Evolutionary conservation across 1,140 invertebrate species (phyloP).

Genomic region (Aplysia californica): DNA sequence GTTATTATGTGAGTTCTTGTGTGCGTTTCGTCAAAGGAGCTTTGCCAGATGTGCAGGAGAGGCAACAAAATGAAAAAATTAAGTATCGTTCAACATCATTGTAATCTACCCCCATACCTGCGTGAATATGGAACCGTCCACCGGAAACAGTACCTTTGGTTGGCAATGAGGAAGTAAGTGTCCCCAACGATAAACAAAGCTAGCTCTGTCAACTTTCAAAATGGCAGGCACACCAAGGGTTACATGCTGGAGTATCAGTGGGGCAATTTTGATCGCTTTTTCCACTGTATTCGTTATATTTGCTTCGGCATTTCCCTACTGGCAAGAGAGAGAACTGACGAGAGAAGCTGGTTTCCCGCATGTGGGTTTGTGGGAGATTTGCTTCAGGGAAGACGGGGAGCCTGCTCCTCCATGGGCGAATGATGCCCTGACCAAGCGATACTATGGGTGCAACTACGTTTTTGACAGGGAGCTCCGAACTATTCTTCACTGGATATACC

Average conservation of each 20-base stretch:
- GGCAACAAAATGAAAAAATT: not conserved
- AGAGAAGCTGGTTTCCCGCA: conserved; percentile 26
- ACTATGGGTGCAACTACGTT: conserved; percentile 30
- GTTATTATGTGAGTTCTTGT: too few relatives aligned
- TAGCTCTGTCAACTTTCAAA: not conserved
- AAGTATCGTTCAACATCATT: too few relatives aligned
- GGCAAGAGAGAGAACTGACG: conserved; percentile 18
- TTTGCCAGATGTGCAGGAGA: not conserved
- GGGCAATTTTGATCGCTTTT: not conserved
- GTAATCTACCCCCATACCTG: too few relatives aligned
- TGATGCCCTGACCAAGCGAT: conserved; percentile 19
- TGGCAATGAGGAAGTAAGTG: not conserved
- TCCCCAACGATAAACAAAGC: not conserved
- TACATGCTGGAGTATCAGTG: conserved; percentile 1
- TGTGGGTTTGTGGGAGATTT: conserved; percentile 31
- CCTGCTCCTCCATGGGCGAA: conserved; percentile 20
- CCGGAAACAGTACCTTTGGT: not conserved
- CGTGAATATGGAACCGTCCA: not conserved
- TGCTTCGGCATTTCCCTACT: conserved; percentile 25
- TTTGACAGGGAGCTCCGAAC: conserved; percentile 25
- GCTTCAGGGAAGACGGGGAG: conserved; percentile 25
- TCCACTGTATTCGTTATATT: conserved; percentile 11
- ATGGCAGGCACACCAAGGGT: not conserved
- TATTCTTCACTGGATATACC: conserved; percentile 25
- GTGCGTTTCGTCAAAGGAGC: too few relatives aligned